Evolutionary conservation across 2,113 vertebrate genomes (phyloP), one percentile per base, ranked within the genome.

Genomic region (Scolopax mira): DNA sequence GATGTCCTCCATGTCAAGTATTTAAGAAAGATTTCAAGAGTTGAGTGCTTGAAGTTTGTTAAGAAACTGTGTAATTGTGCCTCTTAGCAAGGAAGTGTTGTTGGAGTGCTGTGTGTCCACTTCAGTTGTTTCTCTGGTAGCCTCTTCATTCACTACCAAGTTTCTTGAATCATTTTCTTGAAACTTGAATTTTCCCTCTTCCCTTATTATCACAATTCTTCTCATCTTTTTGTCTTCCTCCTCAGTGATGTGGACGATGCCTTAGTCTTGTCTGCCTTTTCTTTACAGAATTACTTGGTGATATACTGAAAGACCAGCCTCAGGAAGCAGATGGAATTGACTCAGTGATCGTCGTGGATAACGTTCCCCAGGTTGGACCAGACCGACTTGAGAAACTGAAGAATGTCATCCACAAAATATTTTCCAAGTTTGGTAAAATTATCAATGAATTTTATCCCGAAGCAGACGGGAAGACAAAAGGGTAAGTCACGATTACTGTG

Each of bases 341-440:
- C 92, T 99, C 99, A 0, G 99, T 99, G 73, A 97, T 99, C 10
- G 99, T 99, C 0, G 99, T 99, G 35, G 99, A 99, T 97, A 99
- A 99, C 0, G 99, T 99, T 17, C 99, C 99, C 60, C 99, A 99
- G 97, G 99, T 99, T 61, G 99, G 99, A 52, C 99, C 98, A 0
- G 99, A 99, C 77, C 98, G 99, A 11, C 95, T 99, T 70, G 99
- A 99, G 92, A 99, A 99, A 67, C 98, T 99, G 28, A 99, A 99
- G 92, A 99, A 99, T 16, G 99, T 99, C 95, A 99, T 99, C 87
- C 98, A 99, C 94, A 99, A 99, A 98, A 99, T 99, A 94, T 99
- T 99, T 97, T 99, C 99, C 82, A 99, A 99, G 94, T 99, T 99
- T 83, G 99, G 99, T 54, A 99, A 99, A 96, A 99, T 99, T 96